Conservation (phyloP, 2,113 vertebrate species). For the Pongo pygmaeus region DNA sequence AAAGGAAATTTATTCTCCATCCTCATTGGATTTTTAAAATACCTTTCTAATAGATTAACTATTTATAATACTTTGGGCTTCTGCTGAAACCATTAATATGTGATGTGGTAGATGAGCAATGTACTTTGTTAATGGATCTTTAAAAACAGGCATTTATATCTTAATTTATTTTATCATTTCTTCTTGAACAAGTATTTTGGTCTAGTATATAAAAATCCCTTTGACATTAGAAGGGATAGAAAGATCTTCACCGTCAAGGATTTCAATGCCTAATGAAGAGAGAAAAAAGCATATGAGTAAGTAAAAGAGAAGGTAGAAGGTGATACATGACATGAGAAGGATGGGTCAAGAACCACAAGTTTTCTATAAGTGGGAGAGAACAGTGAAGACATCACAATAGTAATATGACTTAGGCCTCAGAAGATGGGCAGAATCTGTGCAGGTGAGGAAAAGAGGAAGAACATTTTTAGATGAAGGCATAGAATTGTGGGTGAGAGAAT, state of each 20-base stretch:
- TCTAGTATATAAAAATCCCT: background rate
- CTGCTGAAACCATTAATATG: background rate
- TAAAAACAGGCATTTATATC: background rate
- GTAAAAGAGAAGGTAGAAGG: background rate
- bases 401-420: too few relatives aligned
- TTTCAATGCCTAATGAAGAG: background rate
- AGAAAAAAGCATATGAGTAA: background rate
- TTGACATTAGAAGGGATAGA: background rate
- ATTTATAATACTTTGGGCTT: background rate
- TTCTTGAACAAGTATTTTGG: constrained; percentile 27
- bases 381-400: fast-evolving
- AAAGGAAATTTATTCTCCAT: background rate
- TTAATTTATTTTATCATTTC: constrained; percentile 23
- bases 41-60: background rate
- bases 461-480: background rate
- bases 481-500: background rate
- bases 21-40: background rate
- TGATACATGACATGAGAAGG: background rate
- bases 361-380: background rate
- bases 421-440: background rate
- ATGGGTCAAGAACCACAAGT: background rate
- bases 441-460: background rate
- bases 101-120: background rate
- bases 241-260: background rate
- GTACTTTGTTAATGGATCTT: constrained; percentile 22